Evolutionary conservation across 1,140 invertebrate species (phyloP).

Genomic region (Pogonomyrmex californicus): DNA sequence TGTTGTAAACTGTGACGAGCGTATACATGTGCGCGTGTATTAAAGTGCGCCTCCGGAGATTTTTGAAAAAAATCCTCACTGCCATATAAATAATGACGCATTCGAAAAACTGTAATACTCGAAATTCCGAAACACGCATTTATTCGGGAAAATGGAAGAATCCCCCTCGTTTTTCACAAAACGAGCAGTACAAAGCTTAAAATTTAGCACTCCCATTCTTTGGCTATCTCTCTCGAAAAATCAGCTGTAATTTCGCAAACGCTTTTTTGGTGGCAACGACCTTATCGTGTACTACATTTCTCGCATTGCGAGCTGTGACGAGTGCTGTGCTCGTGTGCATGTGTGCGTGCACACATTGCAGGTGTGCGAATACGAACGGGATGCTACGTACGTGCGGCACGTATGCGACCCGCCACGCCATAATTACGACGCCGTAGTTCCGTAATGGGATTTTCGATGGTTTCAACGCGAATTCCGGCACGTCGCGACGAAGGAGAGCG

Average conservation of each 20-base stretch:
- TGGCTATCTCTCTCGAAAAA: slow-evolving; percentile 19
- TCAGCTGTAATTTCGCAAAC: slow-evolving; percentile 27
- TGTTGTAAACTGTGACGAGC: neutral
- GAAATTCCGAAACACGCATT: slow-evolving; percentile 2
- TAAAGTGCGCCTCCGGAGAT: neutral
- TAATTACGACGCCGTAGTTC: slow-evolving; percentile 69
- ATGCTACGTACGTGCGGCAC: slow-evolving; percentile 57
- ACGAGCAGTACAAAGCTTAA: neutral
- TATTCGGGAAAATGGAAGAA: neutral
- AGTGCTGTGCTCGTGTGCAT: neutral
- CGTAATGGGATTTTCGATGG: slow-evolving; percentile 73
- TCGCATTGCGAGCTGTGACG: slow-evolving; percentile 33
- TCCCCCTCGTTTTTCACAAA: neutral
- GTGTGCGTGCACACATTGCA: neutral
- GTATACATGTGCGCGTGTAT: neutral
- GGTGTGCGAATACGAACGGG: slow-evolving; percentile 5
- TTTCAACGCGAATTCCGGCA: slow-evolving; percentile 58
- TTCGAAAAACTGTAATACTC: slow-evolving; percentile 12
- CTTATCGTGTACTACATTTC: slow-evolving; percentile 49
- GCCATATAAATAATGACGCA: slow-evolving; percentile 26
- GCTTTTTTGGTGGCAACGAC: slow-evolving; percentile 30
- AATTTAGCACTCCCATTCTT: slow-evolving; percentile 14
- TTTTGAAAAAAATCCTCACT: neutral
- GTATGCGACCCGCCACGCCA: slow-evolving; percentile 61
- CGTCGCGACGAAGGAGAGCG: slow-evolving; percentile 46